Evolutionary conservation across 2,888 invertebrate genomes (phyloP), one percentile per base, ranked within the genome.

Genomic region (Megastigmus dorsalis): DNA sequence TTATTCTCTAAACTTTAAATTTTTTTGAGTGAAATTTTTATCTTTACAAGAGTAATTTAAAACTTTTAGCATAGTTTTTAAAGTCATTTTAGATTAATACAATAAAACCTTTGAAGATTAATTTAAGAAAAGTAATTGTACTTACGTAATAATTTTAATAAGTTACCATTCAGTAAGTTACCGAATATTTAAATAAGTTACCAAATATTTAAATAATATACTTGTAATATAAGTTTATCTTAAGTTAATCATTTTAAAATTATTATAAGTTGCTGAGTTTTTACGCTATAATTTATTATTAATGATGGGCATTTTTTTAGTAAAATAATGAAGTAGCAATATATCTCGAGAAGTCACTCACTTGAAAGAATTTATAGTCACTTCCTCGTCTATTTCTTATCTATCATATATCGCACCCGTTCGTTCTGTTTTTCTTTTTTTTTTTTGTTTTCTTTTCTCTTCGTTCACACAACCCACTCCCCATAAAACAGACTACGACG

Each of bases 401-500:
- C 26, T 68, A 45, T 70, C 66, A 54, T 71, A 38, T 68, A 23
- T 59, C 52, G 54, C 50, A 72, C 41, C 50, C 71, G 55, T 74
- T 69, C 68, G 66, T 63, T 59, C 52, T 43, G 71, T 66, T 78
- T 70, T 78, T 36, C 75, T 74, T 73, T 76, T 65, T 80, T 79
- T 76, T 73, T 73, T 82, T 82, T 82, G 79, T 78, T 80, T 84
- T 83, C 83, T 79, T 81, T 83, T 83, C 81, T 84, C 83, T 86
- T 80, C 79, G 81, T 79, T 81, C 77, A 80, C 78, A 82, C 81
- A 81, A 81, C 81, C 77, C 70, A 81, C 81, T 81, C 81, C 81
- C 81, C 59, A 67, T 73, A 77, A 80, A 84, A 85, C 82, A 87
- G 86, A 87, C 86, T 84, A 80, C 84, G 88, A 76, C 84, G 87